Percentiles rank a stretch among this genome's conserved stretches.
Conservation (phyloP, 1,140 invertebrate species). For the Mesaphorura yosii region DNA sequence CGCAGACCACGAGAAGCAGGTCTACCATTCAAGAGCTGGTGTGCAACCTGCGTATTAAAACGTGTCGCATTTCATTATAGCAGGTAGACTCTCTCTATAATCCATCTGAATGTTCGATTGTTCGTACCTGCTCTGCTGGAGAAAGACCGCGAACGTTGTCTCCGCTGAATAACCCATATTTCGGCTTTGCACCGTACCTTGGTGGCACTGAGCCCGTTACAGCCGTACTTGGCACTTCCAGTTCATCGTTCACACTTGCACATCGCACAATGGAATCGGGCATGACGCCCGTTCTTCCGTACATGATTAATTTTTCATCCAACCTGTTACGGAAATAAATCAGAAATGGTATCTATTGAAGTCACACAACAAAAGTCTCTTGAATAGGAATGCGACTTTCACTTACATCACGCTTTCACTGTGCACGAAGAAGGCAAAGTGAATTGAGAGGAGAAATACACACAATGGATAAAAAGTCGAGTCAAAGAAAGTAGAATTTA, state of each 20-base stretch:
- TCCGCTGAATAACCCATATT: conserved; percentile 9
- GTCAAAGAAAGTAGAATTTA: neutral
- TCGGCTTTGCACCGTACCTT: neutral
- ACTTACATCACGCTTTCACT: conserved; percentile 5
- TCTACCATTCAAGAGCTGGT: conserved; percentile 29
- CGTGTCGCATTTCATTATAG: no score
- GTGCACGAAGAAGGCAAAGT: neutral
- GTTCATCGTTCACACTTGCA: neutral
- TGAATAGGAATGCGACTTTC: neutral
- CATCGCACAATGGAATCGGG: conserved; percentile 3
- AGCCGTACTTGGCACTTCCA: neutral
- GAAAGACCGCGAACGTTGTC: conserved; percentile 15
- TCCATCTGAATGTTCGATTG: neutral
- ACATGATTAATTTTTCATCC: conserved; percentile 26
- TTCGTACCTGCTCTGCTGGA: conserved; percentile 20
- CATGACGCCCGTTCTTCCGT: conserved; percentile 22
- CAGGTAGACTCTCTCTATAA: neutral
- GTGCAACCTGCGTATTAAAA: conserved; percentile 25
- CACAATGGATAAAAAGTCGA: neutral
- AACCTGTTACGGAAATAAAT: conserved; percentile 10
- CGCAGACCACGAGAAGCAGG: conserved; percentile 27
- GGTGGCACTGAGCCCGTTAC: neutral
- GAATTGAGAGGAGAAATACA: neutral
- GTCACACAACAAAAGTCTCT: neutral
- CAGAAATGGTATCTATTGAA: neutral